Evolutionary conservation across 2,113 vertebrate species (phyloP).

Genomic region (Xiphophorus hellerii): DNA sequence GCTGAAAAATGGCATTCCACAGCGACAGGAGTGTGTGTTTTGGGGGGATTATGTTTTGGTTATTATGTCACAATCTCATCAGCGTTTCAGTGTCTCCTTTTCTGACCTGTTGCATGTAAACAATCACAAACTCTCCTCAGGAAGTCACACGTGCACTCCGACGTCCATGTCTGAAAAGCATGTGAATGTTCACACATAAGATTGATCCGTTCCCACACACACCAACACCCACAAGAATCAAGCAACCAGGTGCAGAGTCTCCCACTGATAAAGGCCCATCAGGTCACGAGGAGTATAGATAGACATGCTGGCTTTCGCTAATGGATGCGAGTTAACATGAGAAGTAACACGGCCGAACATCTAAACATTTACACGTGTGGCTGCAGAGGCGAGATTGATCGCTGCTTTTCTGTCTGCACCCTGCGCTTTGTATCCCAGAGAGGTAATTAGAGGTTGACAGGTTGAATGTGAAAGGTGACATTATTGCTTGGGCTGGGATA

Average conservation of each 20-base stretch:
- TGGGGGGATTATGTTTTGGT: slow-evolving; percentile 29
- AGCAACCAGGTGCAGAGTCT: slow-evolving; percentile 64
- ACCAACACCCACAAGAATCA: neutral
- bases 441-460: slow-evolving; percentile 41
- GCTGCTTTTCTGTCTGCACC: slow-evolving; percentile 22
- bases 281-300: slow-evolving; percentile 47
- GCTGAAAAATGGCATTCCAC: slow-evolving; percentile 76
- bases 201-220: neutral
- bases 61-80: slow-evolving; percentile 63
- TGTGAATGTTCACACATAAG: neutral
- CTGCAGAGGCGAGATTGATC: slow-evolving; percentile 52
- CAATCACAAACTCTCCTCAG: slow-evolving; percentile 22
- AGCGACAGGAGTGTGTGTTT: slow-evolving; percentile 18
- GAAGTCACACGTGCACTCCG: slow-evolving; percentile 22
- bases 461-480: slow-evolving; percentile 32
- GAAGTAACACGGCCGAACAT: slow-evolving; percentile 67
- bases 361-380: slow-evolving; percentile 69
- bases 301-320: slow-evolving; percentile 28
- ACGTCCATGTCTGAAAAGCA: neutral
- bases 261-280: slow-evolving; percentile 62
- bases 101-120: slow-evolving; percentile 60
- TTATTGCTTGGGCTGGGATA: slow-evolving; percentile 24
- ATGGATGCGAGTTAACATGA: slow-evolving; percentile 63
- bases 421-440: slow-evolving; percentile 47
- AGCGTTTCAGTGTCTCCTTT: slow-evolving; percentile 42